These are phyloP conservation scores for Tetramorium bicarinatum DNA, from an alignment of 2,888 invertebrate genomes.

Conservation along the genomic window DNA sequence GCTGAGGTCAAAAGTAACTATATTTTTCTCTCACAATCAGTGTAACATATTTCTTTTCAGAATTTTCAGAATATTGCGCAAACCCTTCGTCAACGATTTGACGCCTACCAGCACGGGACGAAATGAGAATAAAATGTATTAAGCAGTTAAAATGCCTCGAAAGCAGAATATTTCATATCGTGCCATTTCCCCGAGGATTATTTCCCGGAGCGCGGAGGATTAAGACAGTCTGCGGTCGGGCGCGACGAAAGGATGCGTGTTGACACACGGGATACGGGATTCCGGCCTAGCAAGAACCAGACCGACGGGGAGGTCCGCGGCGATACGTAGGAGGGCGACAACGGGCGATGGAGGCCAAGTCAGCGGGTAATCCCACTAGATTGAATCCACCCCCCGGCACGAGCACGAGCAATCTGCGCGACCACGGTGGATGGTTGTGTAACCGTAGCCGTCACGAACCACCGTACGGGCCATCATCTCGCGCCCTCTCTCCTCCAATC, in stretches of 20 bases:
- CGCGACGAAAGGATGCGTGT: slow-evolving; percentile 52
- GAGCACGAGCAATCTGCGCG: slow-evolving; percentile 23
- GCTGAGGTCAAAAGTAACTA: too few relatives aligned
- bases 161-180: slow-evolving; percentile 26
- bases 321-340: slow-evolving; percentile 42
- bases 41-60: not conserved
- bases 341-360: slow-evolving; percentile 36
- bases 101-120: not conserved
- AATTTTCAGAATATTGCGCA: too few relatives aligned
- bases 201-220: slow-evolving; percentile 47
- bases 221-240: slow-evolving; percentile 38
- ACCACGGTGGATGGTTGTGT: slow-evolving; percentile 47
- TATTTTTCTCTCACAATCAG: too few relatives aligned
- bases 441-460: slow-evolving; percentile 40
- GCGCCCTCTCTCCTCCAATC: not conserved
- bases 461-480: slow-evolving; percentile 1
- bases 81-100: not conserved
- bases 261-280: slow-evolving; percentile 62
- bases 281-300: slow-evolving; percentile 44
- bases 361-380: slow-evolving; percentile 79
- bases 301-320: not conserved
- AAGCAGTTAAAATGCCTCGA: too few relatives aligned
- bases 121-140: not conserved
- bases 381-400: slow-evolving; percentile 77
- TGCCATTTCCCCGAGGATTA: slow-evolving; percentile 43